Evolutionary conservation across 2,888 invertebrate genomes (phyloP).

Genomic region (Euzophera pinguis): DNA sequence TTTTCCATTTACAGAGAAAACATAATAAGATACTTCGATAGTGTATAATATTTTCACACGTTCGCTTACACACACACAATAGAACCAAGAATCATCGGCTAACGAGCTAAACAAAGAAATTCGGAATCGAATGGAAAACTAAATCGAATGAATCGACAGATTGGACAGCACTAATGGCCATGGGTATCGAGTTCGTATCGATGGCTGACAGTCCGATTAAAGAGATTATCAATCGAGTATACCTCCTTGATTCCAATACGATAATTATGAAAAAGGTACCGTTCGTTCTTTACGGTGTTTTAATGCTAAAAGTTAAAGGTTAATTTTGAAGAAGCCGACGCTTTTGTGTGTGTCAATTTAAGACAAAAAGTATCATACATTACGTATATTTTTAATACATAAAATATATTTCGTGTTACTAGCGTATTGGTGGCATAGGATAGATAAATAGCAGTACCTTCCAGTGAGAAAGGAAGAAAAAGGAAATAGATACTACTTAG

Average conservation of each 20-base stretch:
- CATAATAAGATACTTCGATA: slow-evolving; percentile 4
- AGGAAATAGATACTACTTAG: too few species aligned
- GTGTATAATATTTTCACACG: slow-evolving; percentile 23
- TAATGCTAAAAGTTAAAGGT: slow-evolving; percentile 17
- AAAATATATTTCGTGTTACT: too few species aligned
- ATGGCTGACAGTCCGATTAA: slow-evolving; percentile 23
- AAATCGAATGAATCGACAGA: slow-evolving; percentile 29
- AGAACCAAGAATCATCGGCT: slow-evolving; percentile 22
- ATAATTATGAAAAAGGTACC: slow-evolving; percentile 47
- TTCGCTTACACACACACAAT: slow-evolving; percentile 23
- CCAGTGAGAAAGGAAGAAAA: too few species aligned
- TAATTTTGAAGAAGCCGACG: slow-evolving; percentile 6
- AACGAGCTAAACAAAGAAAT: slow-evolving; percentile 27
- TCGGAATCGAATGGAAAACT: slow-evolving; percentile 25
- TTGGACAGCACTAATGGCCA: slow-evolving; percentile 25
- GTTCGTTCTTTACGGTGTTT: slow-evolving; percentile 33
- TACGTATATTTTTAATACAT: not conserved
- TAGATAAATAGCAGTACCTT: too few species aligned
- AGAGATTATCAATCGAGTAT: slow-evolving; percentile 24
- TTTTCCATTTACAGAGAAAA: slow-evolving; percentile 7
- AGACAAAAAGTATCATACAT: not conserved
- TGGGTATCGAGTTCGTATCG: slow-evolving; percentile 18
- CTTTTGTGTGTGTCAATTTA: not conserved
- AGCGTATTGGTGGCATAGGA: too few species aligned
- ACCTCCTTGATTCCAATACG: slow-evolving; percentile 31